These are phyloP conservation scores for Lophura swinhoii DNA, from an alignment of 2,797 vertebrate species.

Conservation along the genomic window DNA sequence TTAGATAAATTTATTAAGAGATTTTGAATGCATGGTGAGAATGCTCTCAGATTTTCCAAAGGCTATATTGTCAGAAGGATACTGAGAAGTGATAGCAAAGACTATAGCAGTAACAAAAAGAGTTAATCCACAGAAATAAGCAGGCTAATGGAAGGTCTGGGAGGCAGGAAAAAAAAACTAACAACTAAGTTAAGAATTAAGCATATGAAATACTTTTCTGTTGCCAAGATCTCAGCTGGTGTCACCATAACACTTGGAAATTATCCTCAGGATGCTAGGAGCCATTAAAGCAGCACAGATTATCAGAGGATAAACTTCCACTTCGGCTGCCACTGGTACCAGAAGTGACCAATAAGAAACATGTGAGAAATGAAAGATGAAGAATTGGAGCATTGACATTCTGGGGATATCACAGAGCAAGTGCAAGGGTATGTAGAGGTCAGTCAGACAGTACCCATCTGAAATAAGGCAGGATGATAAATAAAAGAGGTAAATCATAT, in stretches of 20 bases:
- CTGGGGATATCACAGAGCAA: constrained; percentile 32
- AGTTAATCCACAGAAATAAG: constrained; percentile 35
- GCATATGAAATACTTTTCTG: constrained; percentile 11
- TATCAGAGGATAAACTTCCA: constrained; percentile 60
- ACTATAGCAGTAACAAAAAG: constrained; percentile 27
- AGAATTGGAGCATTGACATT: constrained; percentile 42
- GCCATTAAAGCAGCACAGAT: constrained; percentile 45
- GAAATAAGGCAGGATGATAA: constrained; percentile 5
- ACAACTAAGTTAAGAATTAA: constrained; percentile 44
- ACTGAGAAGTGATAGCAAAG: not conserved
- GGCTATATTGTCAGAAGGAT: constrained; percentile 14
- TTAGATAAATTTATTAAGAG: not conserved
- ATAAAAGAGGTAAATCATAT: not conserved
- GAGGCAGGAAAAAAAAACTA: not conserved
- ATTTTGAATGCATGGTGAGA: not conserved
- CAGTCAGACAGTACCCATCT: not conserved
- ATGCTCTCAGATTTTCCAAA: constrained; percentile 15
- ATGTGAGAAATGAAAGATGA: constrained; percentile 25
- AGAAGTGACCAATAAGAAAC: constrained; percentile 42
- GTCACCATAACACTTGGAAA: constrained; percentile 53
- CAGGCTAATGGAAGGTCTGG: not conserved
- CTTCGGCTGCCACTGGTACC: constrained; percentile 2
- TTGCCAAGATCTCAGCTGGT: constrained; percentile 51
- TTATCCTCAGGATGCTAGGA: constrained; percentile 36
- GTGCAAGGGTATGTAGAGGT: constrained; percentile 66